Conservation (phyloP, 2,797 vertebrate genomes). For the Eutrigla gurnardus region DNA sequence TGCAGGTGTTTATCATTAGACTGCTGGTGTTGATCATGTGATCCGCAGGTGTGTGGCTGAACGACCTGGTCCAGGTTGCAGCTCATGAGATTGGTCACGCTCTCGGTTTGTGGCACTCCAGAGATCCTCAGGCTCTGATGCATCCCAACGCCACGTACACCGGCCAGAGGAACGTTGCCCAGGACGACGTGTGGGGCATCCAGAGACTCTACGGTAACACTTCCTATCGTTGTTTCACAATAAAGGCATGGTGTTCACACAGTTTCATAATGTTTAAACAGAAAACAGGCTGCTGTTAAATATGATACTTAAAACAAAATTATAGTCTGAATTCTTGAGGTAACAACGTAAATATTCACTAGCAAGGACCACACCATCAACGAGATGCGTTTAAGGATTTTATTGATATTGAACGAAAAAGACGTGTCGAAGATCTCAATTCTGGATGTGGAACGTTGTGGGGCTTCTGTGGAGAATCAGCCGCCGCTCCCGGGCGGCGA, state of each 20-base stretch:
- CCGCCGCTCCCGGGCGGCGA: too few species aligned
- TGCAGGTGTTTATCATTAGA: background rate
- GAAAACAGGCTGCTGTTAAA: too few species aligned
- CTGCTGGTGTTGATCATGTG: background rate
- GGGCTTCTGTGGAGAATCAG: too few species aligned
- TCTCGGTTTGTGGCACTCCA: slow-evolving; percentile 88
- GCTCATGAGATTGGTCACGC: slow-evolving; percentile 90
- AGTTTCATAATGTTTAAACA: background rate
- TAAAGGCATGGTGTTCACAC: background rate
- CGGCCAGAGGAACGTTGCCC: slow-evolving; percentile 83
- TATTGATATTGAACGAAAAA: too few species aligned
- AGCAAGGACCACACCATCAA: too few species aligned
- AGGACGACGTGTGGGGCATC: slow-evolving; percentile 88
- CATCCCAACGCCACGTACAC: slow-evolving; percentile 90
- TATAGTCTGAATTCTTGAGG: too few species aligned
- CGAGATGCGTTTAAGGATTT: too few species aligned
- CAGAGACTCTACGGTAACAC: slow-evolving; percentile 86
- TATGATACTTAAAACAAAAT: too few species aligned
- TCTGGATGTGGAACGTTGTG: too few species aligned
- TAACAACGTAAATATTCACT: too few species aligned
- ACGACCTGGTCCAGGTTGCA: slow-evolving; percentile 89
- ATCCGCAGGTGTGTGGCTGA: slow-evolving; percentile 87
- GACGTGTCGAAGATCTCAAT: too few species aligned
- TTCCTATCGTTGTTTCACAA: background rate
- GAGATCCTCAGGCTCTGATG: slow-evolving; percentile 85